A percentile compares a stretch with the other conserved stretches of the same genome.
Conservation (phyloP, 1,140 invertebrate species). For the Saccostrea glomerata region DNA sequence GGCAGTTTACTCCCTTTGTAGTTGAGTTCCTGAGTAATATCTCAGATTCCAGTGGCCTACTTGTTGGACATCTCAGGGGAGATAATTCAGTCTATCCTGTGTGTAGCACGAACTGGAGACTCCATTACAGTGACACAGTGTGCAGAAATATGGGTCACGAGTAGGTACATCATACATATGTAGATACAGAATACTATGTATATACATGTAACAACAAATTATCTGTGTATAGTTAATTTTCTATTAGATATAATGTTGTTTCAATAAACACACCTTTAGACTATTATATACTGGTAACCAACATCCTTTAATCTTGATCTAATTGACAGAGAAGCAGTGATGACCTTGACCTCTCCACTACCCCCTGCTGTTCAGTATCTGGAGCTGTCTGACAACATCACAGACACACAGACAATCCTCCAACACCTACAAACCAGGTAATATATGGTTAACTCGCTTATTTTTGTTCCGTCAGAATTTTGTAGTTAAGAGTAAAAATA, state of each 20-base stretch:
- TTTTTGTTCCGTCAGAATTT: background rate
- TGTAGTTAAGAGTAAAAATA: too few relatives aligned
- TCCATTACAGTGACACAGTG: slow-evolving; percentile 38
- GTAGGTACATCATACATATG: background rate
- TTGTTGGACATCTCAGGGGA: slow-evolving; percentile 27
- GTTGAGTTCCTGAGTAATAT: background rate
- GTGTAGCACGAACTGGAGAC: slow-evolving; percentile 48
- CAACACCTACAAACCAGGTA: background rate
- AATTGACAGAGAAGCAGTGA: background rate
- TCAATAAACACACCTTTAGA: too few relatives aligned
- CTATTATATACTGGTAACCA: too few relatives aligned
- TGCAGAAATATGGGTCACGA: slow-evolving; percentile 40
- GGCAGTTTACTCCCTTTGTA: background rate
- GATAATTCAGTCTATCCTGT: slow-evolving; percentile 32
- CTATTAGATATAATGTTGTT: too few relatives aligned
- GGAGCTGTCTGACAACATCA: background rate
- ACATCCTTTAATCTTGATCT: background rate
- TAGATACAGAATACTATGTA: background rate
- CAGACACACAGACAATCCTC: slow-evolving; percentile 27
- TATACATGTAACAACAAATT: too few relatives aligned
- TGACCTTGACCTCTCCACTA: background rate
- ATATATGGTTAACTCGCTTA: background rate
- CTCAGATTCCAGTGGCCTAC: background rate
- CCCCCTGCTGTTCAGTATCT: background rate
- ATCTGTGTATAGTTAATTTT: too few relatives aligned